Evolutionary conservation across 2,113 vertebrate genomes (phyloP), one percentile per base, ranked within the genome.

Genomic region (Aleadryas rufinucha): DNA sequence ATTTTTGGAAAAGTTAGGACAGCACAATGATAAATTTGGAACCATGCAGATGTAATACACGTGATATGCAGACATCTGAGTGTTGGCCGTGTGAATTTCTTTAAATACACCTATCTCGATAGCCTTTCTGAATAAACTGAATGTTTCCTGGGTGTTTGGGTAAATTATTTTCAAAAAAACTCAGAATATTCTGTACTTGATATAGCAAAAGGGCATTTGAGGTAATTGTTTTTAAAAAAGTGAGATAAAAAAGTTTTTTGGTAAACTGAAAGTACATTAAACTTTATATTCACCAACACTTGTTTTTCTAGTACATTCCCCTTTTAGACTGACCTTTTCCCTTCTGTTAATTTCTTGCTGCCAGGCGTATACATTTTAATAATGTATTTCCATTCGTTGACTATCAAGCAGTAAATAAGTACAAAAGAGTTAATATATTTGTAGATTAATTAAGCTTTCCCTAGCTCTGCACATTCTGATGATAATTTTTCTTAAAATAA

Each of bases 401-500:
- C n/a, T 89, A 28, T 64, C 45, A 91, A 72, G 33, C 21, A 57
- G 42, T 56, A 84, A 78, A 86, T 66, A 94, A 80, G 22, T 65
- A 97, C 15, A 56, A 95, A 81, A 63, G 69, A 94, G 61, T 26
- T 87, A 96, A 92, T 87, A 77, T 63, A 44, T 92, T 80, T 87
- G 61, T 63, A 79, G 84, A 77, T 16, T 92, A 93, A 94, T 65
- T 59, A 87, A 86, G 11, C 39, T 68, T 59, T 82, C 31, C 44
- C 20, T 83, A 78, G 19, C 22, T 52, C 57, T 87, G 4, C 16
- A n/a, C 1, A 1, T 19, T 89, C 66, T 30, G 31, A 83, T 23
- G 65, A 91, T 5, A 42, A 45, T 93, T 91, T 93, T 94, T 91
- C 39, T 87, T 33, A 91, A 95, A 97, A 49, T 82, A 95, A 91